A percentile compares a stretch with the other conserved stretches of the same genome.
These are phyloP conservation scores for Camelus bactrianus DNA, from an alignment of 2,113 vertebrate genomes.

Conservation along the genomic window DNA sequence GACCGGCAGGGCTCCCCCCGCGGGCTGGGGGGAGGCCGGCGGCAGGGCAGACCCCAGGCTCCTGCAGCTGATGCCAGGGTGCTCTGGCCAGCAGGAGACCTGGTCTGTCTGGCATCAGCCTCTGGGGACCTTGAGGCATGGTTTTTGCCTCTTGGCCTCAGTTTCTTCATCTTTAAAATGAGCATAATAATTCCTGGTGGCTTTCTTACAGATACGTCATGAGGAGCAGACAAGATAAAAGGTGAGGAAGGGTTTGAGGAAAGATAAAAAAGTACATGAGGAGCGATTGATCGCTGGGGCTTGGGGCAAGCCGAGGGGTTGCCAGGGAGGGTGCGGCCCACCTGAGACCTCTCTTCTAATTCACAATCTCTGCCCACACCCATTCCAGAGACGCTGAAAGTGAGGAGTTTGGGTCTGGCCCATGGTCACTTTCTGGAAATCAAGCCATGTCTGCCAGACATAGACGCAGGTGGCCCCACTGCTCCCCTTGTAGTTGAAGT, in stretches of 20 bases:
- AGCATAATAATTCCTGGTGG: background rate
- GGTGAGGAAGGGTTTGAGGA: background rate
- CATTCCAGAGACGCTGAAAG: background rate
- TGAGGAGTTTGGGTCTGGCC: background rate
- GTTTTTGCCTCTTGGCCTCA: background rate
- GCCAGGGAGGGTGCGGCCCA: background rate
- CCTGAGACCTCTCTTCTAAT: background rate
- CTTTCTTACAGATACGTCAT: background rate
- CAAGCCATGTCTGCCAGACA: background rate
- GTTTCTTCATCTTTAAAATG: conserved; percentile 53
- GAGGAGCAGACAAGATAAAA: background rate
- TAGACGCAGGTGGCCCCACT: background rate
- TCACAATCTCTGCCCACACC: background rate
- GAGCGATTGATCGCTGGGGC: background rate
- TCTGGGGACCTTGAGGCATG: background rate
- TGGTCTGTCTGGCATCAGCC: background rate
- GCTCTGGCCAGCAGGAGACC: background rate
- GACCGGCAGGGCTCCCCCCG: background rate
- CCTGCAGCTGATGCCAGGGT: background rate
- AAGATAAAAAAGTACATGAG: background rate
- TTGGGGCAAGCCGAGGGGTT: background rate
- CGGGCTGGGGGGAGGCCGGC: background rate
- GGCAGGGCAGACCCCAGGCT: too few species aligned
- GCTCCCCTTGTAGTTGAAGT: background rate
- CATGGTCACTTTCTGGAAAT: background rate